phyloP scores from a whole-genome alignment of 1,140 invertebrate genomes.

The Bombus huntii region DNA sequence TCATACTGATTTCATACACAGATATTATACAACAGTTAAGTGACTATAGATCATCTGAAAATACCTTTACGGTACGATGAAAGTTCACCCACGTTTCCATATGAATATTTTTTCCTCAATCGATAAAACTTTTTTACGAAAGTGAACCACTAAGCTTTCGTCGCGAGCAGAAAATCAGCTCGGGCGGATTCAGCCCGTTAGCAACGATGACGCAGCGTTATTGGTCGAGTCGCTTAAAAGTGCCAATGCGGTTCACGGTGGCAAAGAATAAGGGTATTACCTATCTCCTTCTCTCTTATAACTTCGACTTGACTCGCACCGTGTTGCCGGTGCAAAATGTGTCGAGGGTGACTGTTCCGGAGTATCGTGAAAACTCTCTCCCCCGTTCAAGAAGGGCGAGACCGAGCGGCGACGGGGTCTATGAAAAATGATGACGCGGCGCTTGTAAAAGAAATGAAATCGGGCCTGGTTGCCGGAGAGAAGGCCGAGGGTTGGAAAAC shows the following conservation, averaged over 20 bases:
- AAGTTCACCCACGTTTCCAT: background rate
- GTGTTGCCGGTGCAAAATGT: constrained; percentile 55
- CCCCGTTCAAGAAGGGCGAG: constrained; percentile 56
- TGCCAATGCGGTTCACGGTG: constrained; percentile 59
- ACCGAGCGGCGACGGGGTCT: constrained; percentile 65
- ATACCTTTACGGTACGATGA: no score
- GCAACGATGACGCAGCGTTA: constrained; percentile 60
- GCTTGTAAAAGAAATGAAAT: constrained; percentile 81
- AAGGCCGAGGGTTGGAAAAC: constrained; percentile 66
- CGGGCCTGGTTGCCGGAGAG: constrained; percentile 70
- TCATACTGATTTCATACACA: no score
- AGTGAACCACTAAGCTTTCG: no score
- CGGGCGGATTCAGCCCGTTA: constrained; percentile 52
- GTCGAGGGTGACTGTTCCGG: constrained; percentile 50
- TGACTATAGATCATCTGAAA: background rate
- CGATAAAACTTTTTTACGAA: background rate
- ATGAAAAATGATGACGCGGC: constrained; percentile 83
- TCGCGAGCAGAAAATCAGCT: background rate
- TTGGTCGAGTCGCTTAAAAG: constrained; percentile 60
- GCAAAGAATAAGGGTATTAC: constrained; percentile 61
- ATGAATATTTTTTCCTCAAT: background rate
- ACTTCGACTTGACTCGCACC: constrained; percentile 5
- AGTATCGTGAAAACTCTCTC: constrained; percentile 72
- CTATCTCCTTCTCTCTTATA: constrained; percentile 30
- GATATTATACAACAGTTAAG: background rate